Evolutionary conservation across 2,888 invertebrate genomes (phyloP).

Genomic region (Netelia inedita): DNA sequence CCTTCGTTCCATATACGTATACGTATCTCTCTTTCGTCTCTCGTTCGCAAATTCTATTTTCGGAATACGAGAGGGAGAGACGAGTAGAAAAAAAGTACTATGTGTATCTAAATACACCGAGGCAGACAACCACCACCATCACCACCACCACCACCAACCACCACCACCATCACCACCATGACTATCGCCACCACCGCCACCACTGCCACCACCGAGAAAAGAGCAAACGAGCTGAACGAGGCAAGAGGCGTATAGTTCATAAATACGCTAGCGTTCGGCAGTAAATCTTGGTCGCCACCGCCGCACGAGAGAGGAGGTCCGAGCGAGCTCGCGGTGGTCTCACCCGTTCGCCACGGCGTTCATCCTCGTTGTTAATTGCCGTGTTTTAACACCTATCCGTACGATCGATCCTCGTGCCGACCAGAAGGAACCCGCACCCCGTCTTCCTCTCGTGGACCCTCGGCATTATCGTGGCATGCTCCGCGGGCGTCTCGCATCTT

Average conservation of each 20-base stretch:
- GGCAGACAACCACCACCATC: neutral
- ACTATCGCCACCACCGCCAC: no score
- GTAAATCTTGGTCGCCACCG: conserved; percentile 84
- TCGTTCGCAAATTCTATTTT: conserved; percentile 35
- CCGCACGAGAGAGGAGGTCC: conserved; percentile 15
- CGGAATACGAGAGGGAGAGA: no score
- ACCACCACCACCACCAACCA: no score
- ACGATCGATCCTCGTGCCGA: conserved; percentile 73
- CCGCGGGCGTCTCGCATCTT: conserved; percentile 50
- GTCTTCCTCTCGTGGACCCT: conserved; percentile 45
- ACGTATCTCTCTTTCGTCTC: conserved; percentile 5
- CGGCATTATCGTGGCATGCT: conserved; percentile 1
- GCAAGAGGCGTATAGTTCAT: conserved; percentile 82
- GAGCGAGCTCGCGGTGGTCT: conserved; percentile 79
- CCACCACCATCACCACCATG: no score
- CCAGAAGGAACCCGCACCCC: conserved; percentile 68
- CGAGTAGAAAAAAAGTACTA: neutral
- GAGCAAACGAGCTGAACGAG: conserved; percentile 49
- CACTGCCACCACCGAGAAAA: conserved; percentile 17
- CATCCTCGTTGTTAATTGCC: conserved; percentile 84
- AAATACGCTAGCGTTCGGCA: conserved; percentile 83
- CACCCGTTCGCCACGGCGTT: conserved; percentile 76
- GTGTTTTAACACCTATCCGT: conserved; percentile 84
- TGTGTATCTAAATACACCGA: neutral
- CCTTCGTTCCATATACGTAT: conserved; percentile 28